phyloP scores from a whole-genome alignment of 2,797 vertebrate species.

The Zonotrichia albicollis region DNA sequence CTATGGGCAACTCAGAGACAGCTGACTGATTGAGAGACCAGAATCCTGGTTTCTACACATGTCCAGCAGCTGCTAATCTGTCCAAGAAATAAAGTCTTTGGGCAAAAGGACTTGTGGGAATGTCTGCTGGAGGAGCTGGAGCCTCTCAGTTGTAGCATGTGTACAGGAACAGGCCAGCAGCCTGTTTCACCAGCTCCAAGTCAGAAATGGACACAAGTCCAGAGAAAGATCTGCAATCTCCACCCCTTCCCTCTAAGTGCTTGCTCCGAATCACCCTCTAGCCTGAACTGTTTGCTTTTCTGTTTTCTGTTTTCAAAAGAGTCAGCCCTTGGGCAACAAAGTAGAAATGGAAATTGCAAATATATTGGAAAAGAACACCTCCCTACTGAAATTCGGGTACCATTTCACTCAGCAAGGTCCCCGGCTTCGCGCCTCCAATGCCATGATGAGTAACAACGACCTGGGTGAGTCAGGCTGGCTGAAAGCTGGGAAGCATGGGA shows the following conservation, averaged over 20 bases:
- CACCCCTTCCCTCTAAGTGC: not conserved
- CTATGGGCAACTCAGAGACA: not conserved
- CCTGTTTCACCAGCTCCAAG: not conserved
- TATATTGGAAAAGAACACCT: slow-evolving; percentile 95
- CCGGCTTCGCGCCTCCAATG: slow-evolving; percentile 91
- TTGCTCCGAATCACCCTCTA: not conserved
- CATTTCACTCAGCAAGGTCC: slow-evolving; percentile 98
- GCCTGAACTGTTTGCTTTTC: not conserved
- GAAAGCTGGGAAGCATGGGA: not conserved
- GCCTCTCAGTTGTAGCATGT: fast-evolving
- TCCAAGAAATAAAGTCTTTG: not conserved
- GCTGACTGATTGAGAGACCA: not conserved
- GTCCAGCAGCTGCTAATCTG: not conserved
- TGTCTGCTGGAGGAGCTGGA: not conserved
- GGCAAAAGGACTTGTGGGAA: not conserved
- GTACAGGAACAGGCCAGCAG: not conserved
- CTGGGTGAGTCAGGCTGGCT: slow-evolving; percentile 81
- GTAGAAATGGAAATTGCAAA: slow-evolving; percentile 99
- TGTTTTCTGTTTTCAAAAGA: slow-evolving; percentile 75
- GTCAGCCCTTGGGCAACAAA: slow-evolving; percentile 96
- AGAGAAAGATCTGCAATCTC: not conserved
- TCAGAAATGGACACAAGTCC: not conserved
- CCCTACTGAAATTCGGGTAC: slow-evolving; percentile 94
- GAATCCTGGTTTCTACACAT: not conserved
- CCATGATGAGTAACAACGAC: slow-evolving; percentile 99